Conservation (phyloP, 2,113 vertebrate species). For the Cardinalis cardinalis region DNA sequence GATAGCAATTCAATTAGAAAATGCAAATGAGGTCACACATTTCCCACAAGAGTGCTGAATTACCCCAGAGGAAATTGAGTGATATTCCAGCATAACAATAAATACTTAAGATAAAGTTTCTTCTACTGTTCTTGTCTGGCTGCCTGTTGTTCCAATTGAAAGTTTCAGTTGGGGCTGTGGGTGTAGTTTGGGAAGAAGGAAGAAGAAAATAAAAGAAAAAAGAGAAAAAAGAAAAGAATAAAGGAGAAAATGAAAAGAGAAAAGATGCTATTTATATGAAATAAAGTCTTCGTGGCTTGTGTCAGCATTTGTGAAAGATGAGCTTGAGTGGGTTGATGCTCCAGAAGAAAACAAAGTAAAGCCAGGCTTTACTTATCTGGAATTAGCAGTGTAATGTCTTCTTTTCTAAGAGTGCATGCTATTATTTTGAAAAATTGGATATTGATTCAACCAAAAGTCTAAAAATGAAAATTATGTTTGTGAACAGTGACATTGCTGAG, state of each 20-base stretch:
- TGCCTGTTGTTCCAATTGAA: background rate
- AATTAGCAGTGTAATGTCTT: background rate
- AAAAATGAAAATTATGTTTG: background rate
- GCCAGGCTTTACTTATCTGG: background rate
- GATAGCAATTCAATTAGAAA: constrained; percentile 83
- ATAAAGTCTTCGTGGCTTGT: background rate
- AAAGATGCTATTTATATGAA: background rate
- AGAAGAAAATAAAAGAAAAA: background rate
- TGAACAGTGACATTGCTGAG: background rate
- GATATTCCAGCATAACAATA: constrained; percentile 50
- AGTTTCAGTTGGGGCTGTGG: background rate
- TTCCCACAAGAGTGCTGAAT: constrained; percentile 62
- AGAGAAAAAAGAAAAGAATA: background rate
- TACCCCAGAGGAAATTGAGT: constrained; percentile 50
- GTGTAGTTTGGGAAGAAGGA: background rate
- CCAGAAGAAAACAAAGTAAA: background rate
- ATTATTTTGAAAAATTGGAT: background rate
- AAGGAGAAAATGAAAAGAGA: background rate
- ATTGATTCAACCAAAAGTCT: background rate
- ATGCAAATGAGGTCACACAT: constrained; percentile 76
- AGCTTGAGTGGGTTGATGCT: background rate
- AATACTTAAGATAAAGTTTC: constrained; percentile 52
- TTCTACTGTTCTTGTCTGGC: background rate
- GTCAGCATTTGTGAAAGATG: constrained; percentile 35
- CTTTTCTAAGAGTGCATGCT: background rate